phyloP scores from a whole-genome alignment of 2,113 vertebrate species.

The Morone saxatilis region DNA sequence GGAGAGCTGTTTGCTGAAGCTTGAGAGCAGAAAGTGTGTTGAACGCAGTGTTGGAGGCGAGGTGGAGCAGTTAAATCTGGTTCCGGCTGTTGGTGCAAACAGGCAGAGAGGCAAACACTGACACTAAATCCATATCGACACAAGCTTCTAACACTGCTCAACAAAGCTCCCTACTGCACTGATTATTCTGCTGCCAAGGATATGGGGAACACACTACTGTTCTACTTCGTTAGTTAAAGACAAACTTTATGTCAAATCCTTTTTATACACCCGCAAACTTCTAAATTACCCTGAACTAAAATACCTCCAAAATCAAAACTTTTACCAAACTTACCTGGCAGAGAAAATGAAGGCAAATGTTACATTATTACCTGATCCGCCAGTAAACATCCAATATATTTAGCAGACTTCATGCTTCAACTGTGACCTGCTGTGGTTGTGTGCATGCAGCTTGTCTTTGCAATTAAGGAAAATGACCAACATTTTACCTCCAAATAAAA shows the following conservation, averaged over 20 bases:
- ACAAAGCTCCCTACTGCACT: conserved; percentile 10
- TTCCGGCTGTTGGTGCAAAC: conserved; percentile 11
- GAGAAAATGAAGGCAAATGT: too few species aligned
- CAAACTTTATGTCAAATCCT: neutral
- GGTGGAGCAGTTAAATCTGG: neutral
- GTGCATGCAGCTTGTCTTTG: too few species aligned
- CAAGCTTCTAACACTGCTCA: conserved; percentile 13
- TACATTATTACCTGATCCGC: too few species aligned
- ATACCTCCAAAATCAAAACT: neutral
- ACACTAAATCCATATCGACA: conserved; percentile 37
- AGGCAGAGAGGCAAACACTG: neutral
- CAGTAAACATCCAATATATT: too few species aligned
- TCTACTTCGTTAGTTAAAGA: neutral
- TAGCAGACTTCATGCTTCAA: too few species aligned
- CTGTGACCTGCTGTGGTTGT: too few species aligned
- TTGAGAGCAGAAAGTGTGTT: neutral
- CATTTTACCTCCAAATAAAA: too few species aligned
- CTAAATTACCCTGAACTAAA: neutral
- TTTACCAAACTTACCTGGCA: too few species aligned
- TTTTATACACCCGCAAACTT: neutral
- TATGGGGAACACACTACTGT: neutral
- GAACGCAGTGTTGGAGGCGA: neutral
- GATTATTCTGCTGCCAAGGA: conserved; percentile 34
- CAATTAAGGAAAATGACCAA: too few species aligned
- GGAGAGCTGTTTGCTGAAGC: conserved; percentile 14